Percentiles rank a stretch among this genome's conserved stretches.
phyloP scores from a whole-genome alignment of 1,140 invertebrate genomes.

The Diorhabda sublineata region DNA sequence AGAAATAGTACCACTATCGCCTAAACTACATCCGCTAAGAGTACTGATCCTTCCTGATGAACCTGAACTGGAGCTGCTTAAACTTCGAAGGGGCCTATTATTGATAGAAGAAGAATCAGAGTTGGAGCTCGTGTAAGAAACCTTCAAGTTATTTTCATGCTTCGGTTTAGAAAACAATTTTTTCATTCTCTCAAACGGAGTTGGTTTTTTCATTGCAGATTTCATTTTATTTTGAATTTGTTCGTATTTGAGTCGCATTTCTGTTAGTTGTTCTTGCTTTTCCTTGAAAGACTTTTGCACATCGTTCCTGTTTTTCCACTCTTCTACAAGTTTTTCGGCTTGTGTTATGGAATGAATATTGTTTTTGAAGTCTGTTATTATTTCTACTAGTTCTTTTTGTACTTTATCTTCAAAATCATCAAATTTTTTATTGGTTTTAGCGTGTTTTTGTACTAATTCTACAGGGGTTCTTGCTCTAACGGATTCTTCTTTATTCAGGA shows the following conservation, averaged over 20 bases:
- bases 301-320: constrained; percentile 80
- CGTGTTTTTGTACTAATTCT: not conserved
- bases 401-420: constrained; percentile 46
- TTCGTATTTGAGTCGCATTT: constrained; percentile 75
- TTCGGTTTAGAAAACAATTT: constrained; percentile 62
- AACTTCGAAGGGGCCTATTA: constrained; percentile 62
- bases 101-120: constrained; percentile 27
- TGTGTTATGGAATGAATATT: constrained; percentile 80
- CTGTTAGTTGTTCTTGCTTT: constrained; percentile 74
- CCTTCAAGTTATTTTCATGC: constrained; percentile 16
- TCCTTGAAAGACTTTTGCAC: constrained; percentile 80
- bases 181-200: constrained; percentile 71
- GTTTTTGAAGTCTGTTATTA: constrained; percentile 86
- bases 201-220: constrained; percentile 62
- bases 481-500: not conserved
- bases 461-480: not conserved
- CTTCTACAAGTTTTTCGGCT: constrained; percentile 74
- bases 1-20: constrained; percentile 79
- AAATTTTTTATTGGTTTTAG: constrained; percentile 3
- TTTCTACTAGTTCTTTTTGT: constrained; percentile 78
- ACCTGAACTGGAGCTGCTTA: constrained; percentile 70
- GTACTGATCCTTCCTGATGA: constrained; percentile 74
- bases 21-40: constrained; percentile 70
- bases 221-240: constrained; percentile 74
- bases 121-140: constrained; percentile 23